Evolutionary conservation across 2,888 invertebrate species (phyloP), one percentile per base, ranked within the genome.

Genomic region (Cheilosia soror): DNA sequence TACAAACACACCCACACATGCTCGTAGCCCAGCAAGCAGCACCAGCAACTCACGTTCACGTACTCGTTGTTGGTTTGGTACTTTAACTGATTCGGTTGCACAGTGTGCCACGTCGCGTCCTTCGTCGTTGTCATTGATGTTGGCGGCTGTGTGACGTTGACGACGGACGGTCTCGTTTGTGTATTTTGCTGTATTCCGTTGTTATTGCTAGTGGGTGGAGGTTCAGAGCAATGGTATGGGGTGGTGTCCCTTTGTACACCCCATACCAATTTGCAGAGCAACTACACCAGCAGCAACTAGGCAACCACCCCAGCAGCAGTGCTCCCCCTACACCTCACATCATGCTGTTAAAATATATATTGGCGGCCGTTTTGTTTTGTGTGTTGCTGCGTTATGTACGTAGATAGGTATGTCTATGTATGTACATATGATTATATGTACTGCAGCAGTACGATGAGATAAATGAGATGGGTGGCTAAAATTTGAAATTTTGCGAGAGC

Each of bases 291-390:
- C 40, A 29, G 68, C 31, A 65, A 31, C 15, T 9, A 80, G 33
- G 51, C 79, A 71, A 58, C 80, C 75, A 60, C 33, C 63, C 69
- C 63, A 63, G 33, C 65, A 65, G 49, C 42, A 25, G 53, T 47
- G 49, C 37, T 25, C 15, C 57, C 29, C n/a, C 63, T 57, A 80
- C 44, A 71, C 58, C 85, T 71, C 72, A 37, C 37, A 37, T 11
- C 37, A 37, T 37, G 42, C 66, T 68, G 85, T 81, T 85, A 85
- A 85, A 27, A 51, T 51, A 51, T 81, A 85, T 81, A 85, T 85
- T 81, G 85, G 81, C 85, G 85, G 85, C 85, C 81, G 81, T 77
- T 85, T 79, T 85, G 85, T 85, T 85, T 85, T 81, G 84, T 80
- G 66, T 84, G 68, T 66, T 66, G 60, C 60, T 79, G 72, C 79